phyloP scores from a whole-genome alignment of 2,113 vertebrate genomes.

The Donacobius atricapilla region DNA sequence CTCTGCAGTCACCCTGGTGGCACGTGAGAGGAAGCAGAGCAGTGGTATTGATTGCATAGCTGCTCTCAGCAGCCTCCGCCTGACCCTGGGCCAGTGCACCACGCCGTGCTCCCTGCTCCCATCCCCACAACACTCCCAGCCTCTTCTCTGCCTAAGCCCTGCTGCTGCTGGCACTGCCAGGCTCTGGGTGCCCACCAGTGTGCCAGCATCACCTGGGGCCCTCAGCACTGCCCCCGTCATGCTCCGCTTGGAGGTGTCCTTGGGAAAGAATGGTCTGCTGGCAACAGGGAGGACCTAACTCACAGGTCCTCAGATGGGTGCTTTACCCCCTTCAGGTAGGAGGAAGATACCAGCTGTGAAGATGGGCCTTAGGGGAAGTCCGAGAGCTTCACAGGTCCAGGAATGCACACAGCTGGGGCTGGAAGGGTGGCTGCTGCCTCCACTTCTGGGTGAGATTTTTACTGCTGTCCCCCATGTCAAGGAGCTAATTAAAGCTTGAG shows the following conservation, averaged over 20 bases:
- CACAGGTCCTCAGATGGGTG: neutral
- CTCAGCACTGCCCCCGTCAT: neutral
- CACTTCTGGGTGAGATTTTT: neutral
- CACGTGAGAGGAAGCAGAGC: neutral
- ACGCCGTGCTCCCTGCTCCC: fast-evolving
- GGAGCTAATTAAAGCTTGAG: neutral
- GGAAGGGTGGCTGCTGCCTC: neutral
- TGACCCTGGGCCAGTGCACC: fast-evolving
- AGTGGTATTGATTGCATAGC: neutral
- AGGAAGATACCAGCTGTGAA: neutral
- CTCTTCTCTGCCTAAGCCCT: neutral
- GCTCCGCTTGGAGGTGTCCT: neutral
- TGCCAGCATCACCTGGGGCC: neutral
- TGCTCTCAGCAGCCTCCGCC: neutral
- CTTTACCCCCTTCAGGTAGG: neutral
- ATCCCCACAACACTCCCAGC: neutral
- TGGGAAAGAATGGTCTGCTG: neutral
- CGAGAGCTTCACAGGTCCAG: neutral
- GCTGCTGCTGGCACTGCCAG: neutral
- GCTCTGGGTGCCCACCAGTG: neutral
- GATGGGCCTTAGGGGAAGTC: neutral
- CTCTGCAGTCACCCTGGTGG: neutral
- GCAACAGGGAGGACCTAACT: neutral
- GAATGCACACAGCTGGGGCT: neutral
- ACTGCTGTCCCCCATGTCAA: neutral